Evolutionary conservation across 2,888 invertebrate genomes (phyloP).

Genomic region (Cosmorhoe ocellata): DNA sequence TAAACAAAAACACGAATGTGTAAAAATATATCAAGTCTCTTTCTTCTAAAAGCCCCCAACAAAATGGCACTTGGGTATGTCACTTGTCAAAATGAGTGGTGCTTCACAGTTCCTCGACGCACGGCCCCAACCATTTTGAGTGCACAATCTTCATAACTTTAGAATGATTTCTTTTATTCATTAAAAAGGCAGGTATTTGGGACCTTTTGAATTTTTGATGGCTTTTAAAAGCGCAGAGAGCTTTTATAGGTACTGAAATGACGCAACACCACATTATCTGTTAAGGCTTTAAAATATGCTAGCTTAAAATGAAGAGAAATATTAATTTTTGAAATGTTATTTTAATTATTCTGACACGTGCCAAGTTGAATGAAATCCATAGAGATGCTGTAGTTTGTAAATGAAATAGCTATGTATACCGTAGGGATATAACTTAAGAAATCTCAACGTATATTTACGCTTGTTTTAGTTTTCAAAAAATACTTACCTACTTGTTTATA

Average conservation of each 20-base stretch:
- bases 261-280: neutral
- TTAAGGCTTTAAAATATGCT: no score
- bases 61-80: conserved; percentile 50
- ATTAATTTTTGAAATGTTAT: no score
- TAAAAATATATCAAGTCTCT: conserved; percentile 35
- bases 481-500: no score
- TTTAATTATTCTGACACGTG: no score
- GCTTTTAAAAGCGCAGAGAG: neutral
- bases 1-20: conserved; percentile 6
- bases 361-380: no score
- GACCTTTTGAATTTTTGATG: conserved; percentile 11
- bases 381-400: no score
- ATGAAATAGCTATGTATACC: no score
- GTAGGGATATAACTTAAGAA: no score
- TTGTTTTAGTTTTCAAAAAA: no score
- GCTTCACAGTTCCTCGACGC: conserved; percentile 38
- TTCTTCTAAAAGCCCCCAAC: conserved; percentile 41
- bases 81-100: conserved; percentile 47
- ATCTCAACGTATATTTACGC: no score
- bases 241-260: neutral
- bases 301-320: no score
- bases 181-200: conserved; percentile 2
- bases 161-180: conserved; percentile 4
- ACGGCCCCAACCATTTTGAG: conserved; percentile 24
- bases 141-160: conserved; percentile 16